Evolutionary conservation across 1,140 invertebrate genomes (phyloP), one percentile per base, ranked within the genome.

Genomic region (Thaumatotibia leucotreta): DNA sequence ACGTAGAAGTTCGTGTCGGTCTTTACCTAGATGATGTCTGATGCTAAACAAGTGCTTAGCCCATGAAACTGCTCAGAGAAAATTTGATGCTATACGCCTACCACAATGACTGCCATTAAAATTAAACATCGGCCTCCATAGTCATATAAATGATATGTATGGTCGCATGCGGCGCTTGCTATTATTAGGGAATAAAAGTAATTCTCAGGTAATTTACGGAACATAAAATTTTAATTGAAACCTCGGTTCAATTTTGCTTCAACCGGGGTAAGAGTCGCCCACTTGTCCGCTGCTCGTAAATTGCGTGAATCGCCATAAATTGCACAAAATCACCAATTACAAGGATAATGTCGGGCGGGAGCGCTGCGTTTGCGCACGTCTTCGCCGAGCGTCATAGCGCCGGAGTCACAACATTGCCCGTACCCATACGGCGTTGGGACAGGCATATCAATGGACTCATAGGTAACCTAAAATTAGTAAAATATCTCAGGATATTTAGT

Each of bases 211-310:
- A 84, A 87, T 89, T 86, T 87, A 76, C 49, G 73, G 69, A 73
- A 82, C 73, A 85, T 89, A 82, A 83, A 85, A 85, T 84, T 87
- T 89, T 87, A 89, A 87, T 87, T 87, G 76, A 89, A 89, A 82
- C 71, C 45, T 73, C 32, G 79, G 76, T 61, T 73, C 74, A 78
- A 84, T 84, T 84, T 82, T 67, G 67, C 74, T 67, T 72, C 63
- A 73, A 68, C 65, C 66, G 66, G 61, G 76, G 65, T 76, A 77
- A 75, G 72, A 69, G 77, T 87, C 79, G 80, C 74, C 80, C 82
- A 81, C 82, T 84, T 87, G 84, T 85, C 83, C 79, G 82, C 78
- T 85, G 85, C 74, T 84, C 85, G 82, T 86, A 89, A 89, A 89
- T 88, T 88, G 78, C 78, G 68, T 66, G 75, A 77, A 83, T 86